A percentile compares a stretch with the other conserved stretches of the same genome.
Conservation (phyloP, 2,113 vertebrate genomes). For the Indicator indicator region DNA sequence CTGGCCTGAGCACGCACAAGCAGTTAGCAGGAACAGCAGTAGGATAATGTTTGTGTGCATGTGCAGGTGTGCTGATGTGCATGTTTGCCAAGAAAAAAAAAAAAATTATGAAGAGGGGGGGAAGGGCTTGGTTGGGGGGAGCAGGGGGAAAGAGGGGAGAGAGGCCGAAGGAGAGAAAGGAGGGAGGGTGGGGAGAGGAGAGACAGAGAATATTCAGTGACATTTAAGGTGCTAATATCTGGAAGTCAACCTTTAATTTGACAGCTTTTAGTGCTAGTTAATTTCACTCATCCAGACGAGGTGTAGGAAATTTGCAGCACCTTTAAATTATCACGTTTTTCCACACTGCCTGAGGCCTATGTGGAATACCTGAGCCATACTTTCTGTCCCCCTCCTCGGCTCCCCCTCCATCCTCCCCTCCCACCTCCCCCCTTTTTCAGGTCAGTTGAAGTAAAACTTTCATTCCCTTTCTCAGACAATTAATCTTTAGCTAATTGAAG, state of each 20-base stretch:
- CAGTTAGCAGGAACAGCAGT: conserved; percentile 79
- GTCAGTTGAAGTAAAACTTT: conserved; percentile 82
- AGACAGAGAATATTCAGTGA: conserved; percentile 76
- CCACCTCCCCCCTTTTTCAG: conserved; percentile 52
- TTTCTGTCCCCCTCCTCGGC: neutral
- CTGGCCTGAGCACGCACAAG: conserved; percentile 80
- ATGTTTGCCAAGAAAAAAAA: conserved; percentile 59
- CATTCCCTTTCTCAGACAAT: conserved; percentile 82
- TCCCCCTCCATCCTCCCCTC: neutral
- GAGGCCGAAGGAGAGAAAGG: neutral
- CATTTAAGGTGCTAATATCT: conserved; percentile 86
- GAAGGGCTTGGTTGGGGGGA: neutral
- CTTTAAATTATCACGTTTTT: conserved; percentile 83
- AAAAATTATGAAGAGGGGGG: too few relatives aligned
- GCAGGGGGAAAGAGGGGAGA: neutral
- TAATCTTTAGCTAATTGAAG: conserved; percentile 84
- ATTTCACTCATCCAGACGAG: conserved; percentile 81
- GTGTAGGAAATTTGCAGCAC: conserved; percentile 80
- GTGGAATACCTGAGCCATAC: conserved; percentile 76
- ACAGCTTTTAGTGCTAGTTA: conserved; percentile 86
- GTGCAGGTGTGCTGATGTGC: conserved; percentile 78
- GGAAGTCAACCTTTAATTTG: conserved; percentile 88
- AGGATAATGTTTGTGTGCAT: conserved; percentile 75
- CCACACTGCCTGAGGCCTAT: conserved; percentile 77
- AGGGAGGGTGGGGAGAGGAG: conserved; percentile 9